Evolutionary conservation across 1,140 invertebrate species (phyloP), one percentile per base, ranked within the genome.

Genomic region (Platyscapa corneri): DNA sequence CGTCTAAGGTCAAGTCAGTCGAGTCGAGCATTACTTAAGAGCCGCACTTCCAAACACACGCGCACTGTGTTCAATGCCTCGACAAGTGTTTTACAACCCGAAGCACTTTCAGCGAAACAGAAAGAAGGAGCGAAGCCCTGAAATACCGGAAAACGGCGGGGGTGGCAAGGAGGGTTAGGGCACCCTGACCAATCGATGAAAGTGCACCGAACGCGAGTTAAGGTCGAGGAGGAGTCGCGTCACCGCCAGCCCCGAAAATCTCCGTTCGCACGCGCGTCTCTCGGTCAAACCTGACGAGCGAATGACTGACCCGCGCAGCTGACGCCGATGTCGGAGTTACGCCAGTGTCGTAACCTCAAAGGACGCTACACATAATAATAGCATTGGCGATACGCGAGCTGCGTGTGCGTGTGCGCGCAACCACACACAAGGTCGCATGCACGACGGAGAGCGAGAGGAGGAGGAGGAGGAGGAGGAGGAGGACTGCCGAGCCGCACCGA

Each of bases 331-430:
- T n/a, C n/a, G n/a, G n/a, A n/a, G n/a, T n/a, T n/a, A n/a, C n/a
- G n/a, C 46, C 74, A 77, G 74, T 3, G 74, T 3, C 53, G 74
- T 18, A 60, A 60, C 60, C 27, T 84, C 77, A 77, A 84, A 84
- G 64, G 77, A 84, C 64, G 65, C 46, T 3, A 49, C 83, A 60
- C 67, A 80, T 84, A 84, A 84, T 79, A 84, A 84, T 80, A 84
- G 83, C 77, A 49, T 30, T 34, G 37, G 3, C 6, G 46, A 3
- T 30, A 20, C 70, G 16, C 1, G 75, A 34, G n/a, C 64, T 18
- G 32, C 30, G n/a, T 49, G 5, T 32, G 0, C n/a, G n/a, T n/a
- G n/a, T n/a, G n/a, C n/a, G n/a, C n/a, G n/a, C n/a, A n/a, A n/a
- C n/a, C n/a, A n/a, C n/a, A n/a, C n/a, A n/a, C n/a, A n/a, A n/a